Base-by-base conservation (phyloP, 2,797 vertebrate genomes). In the Amblyopsis hoosieri region DNA sequence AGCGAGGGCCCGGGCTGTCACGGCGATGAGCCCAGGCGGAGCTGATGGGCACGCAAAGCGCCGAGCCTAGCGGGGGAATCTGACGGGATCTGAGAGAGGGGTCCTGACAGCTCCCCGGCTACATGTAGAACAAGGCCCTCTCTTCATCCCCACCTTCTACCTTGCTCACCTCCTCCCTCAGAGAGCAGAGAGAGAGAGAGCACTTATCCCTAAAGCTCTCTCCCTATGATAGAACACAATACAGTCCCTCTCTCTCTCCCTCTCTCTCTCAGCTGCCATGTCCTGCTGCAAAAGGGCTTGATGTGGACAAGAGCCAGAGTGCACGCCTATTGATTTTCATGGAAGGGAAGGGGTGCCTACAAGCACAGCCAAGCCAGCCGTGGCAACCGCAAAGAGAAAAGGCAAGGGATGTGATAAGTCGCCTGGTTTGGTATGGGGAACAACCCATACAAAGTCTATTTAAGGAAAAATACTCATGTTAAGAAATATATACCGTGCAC, bases 1-100 rank as follows among this genome's bases (percentile, higher is more conserved):
- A 48, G 67, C 66, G 71, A 76, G 80, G 78, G 81, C 76, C 67
- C 47, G 67, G 68, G 72, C 80, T 90, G 91, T 91, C 90, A 89
- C 60, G 54, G 71, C 45, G 57, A 89, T 88, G 84, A 90, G 78
- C 80, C 73, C 60, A 23, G 67, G 74, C 81, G 68, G 72, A 80
- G 75, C 61, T 87, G 89, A 89, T 74, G 78, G 81, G 84, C 70
- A 75, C 69, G 79, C 83, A 84, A 86, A 85, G 76, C 19, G 14
- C 67, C 79, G 80, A 71, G 79, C 71, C 65, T 78, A 62, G 50
- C 49, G 71, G 76, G 73, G 81, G 83, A 84, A 79, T 79, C 51
- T 72, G 71, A 69, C 73, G 65, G 78, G 85, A 90, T 87, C 71
- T 86, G 64, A 89, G 81, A 80, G 78, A 69, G 69, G 68, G 72